These are phyloP conservation scores for Peucedramus taeniatus DNA, from an alignment of 2,113 vertebrate species.

Conservation along the genomic window DNA sequence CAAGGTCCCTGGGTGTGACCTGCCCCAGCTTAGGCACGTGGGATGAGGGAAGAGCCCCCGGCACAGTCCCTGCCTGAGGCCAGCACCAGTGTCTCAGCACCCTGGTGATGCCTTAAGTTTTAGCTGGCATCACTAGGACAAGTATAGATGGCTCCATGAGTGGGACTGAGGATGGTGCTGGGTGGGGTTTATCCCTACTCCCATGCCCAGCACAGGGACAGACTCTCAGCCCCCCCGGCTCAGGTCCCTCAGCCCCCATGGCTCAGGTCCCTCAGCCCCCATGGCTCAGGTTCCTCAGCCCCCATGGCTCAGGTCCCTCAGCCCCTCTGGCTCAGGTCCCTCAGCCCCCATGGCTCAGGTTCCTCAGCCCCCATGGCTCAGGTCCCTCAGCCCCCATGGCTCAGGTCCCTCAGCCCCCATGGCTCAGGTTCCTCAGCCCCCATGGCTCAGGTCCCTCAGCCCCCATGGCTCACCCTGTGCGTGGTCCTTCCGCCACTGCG, in stretches of 20 bases:
- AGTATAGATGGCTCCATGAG: background rate
- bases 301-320: background rate
- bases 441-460: background rate
- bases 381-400: background rate
- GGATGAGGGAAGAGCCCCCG: rapidly evolving
- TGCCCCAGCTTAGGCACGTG: rapidly evolving
- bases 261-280: background rate
- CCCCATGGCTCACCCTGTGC: conserved; percentile 71
- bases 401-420: background rate
- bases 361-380: background rate
- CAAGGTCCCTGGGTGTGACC: rapidly evolving
- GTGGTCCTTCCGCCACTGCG: conserved; percentile 86
- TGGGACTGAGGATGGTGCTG: rapidly evolving
- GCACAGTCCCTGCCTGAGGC: rapidly evolving
- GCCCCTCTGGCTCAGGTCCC: conserved; percentile 52
- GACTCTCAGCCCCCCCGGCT: background rate
- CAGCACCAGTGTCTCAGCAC: background rate
- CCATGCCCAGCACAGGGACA: rapidly evolving
- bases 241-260: background rate
- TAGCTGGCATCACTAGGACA: background rate
- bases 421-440: background rate
- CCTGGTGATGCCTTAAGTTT: background rate
- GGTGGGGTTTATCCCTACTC: rapidly evolving
- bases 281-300: background rate
- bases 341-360: background rate